These are phyloP conservation scores for Bothrops jararaca DNA, from an alignment of 2,113 vertebrate species.

Conservation along the genomic window DNA sequence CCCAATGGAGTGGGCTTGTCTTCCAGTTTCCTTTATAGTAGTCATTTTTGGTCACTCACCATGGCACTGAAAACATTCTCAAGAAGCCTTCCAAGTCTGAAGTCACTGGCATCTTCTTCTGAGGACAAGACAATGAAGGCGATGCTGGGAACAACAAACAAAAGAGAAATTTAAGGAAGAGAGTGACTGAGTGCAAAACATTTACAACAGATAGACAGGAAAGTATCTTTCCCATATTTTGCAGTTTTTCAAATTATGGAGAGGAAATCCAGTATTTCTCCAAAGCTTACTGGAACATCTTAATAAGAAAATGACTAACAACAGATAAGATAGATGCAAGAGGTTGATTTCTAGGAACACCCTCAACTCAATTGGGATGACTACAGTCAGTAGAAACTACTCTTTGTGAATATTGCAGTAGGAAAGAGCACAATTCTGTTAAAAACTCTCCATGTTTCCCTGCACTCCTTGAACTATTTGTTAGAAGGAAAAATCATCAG, in stretches of 20 bases:
- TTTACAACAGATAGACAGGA: not conserved
- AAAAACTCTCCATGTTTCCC: not conserved
- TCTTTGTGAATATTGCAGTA: not conserved
- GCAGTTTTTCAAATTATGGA: not conserved
- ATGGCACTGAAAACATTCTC: constrained; percentile 86
- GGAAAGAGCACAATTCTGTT: not conserved
- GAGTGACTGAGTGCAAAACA: too few species aligned
- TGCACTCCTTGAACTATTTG: not conserved
- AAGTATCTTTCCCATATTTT: not conserved
- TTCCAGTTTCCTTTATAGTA: not conserved
- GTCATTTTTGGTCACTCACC: constrained; percentile 63
- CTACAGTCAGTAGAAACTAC: not conserved
- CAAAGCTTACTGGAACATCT: not conserved
- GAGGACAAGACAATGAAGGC: constrained; percentile 83
- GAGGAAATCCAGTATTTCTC: not conserved
- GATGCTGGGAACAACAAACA: constrained; percentile 66
- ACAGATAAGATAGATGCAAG: not conserved
- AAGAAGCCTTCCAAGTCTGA: constrained; percentile 77
- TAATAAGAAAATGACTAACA: not conserved
- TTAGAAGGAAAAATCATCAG: too few species aligned
- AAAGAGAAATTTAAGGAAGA: not conserved
- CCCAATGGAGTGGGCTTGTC: not conserved
- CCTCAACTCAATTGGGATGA: not conserved
- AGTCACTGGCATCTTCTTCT: constrained; percentile 65
- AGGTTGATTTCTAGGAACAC: not conserved